A percentile compares a stretch with the other conserved stretches of the same genome.
phyloP scores from a whole-genome alignment of 2,113 vertebrate genomes.

The Corythornis madagascariensis region DNA sequence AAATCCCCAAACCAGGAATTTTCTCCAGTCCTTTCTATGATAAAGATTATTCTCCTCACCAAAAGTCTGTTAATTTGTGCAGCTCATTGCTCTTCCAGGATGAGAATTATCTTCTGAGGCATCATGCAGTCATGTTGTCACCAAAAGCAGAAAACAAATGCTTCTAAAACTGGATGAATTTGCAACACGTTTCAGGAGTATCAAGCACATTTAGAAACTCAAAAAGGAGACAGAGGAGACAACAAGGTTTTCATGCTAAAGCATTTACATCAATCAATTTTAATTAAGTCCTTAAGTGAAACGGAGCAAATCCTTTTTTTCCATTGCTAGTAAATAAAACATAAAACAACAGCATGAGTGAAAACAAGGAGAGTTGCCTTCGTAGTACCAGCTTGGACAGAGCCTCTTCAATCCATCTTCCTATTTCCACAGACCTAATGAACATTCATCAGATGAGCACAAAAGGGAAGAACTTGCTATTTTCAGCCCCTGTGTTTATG shows the following conservation, averaged over 20 bases:
- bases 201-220: not conserved
- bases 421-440: no score
- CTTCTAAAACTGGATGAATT: not conserved
- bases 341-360: not conserved
- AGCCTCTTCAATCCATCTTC: not conserved
- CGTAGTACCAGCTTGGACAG: no score
- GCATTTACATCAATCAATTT: conserved; percentile 19
- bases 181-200: fast-evolving
- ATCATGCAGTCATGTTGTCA: not conserved
- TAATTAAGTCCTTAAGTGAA: not conserved
- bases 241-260: not conserved
- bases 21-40: not conserved
- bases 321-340: not conserved
- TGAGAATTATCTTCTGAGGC: not conserved
- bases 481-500: fast-evolving
- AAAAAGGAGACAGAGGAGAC: not conserved
- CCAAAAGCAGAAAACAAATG: fast-evolving
- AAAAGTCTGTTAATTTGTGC: not conserved
- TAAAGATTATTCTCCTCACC: not conserved
- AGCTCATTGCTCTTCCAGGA: not conserved
- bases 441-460: fast-evolving
- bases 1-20: not conserved
- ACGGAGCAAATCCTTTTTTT: not conserved
- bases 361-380: not conserved
- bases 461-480: fast-evolving